A percentile compares a stretch with the other conserved stretches of the same genome.
Conservation (phyloP, 35 echinoderm and acorn worm genomes). For the Chiridota heheva region DNA sequence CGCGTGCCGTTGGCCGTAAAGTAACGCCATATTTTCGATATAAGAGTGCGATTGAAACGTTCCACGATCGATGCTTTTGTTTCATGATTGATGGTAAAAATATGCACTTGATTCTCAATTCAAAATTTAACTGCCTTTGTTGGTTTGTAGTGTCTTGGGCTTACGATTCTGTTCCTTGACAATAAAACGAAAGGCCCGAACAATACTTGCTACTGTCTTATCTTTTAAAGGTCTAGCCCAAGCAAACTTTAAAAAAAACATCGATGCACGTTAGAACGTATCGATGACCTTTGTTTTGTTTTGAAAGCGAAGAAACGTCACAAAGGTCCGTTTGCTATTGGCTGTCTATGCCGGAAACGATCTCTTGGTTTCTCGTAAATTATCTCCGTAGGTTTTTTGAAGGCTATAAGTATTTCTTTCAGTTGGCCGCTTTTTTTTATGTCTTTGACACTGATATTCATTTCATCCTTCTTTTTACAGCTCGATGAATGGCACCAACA, state of each 20-base stretch:
- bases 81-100: conserved; percentile 78
- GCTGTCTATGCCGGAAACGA: conserved; percentile 56
- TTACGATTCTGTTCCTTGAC: conserved; percentile 22
- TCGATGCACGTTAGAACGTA: conserved; percentile 65
- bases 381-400: conserved; percentile 34
- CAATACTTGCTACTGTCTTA: conserved; percentile 16
- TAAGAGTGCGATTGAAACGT: conserved; percentile 70
- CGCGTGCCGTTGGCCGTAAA: conserved; percentile 70
- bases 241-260: conserved; percentile 53
- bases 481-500: conserved; percentile 12
- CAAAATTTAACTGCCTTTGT: conserved; percentile 54
- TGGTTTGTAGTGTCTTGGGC: conserved; percentile 45
- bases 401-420: conserved; percentile 55
- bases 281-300: conserved; percentile 37
- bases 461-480: too few relatives aligned
- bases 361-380: conserved; percentile 46
- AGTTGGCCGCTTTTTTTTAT: conserved; percentile 24
- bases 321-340: conserved; percentile 65
- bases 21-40: conserved; percentile 59
- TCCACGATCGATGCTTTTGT: conserved; percentile 71
- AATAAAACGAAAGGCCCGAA: conserved; percentile 45
- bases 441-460: background rate
- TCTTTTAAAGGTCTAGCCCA: conserved; percentile 57
- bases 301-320: conserved; percentile 28
- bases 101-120: conserved; percentile 43